A percentile compares a stretch with the other conserved stretches of the same genome.
Evolutionary conservation across 1,140 invertebrate genomes (phyloP).

Genomic region (Pseudomyrmex dendroicus): DNA sequence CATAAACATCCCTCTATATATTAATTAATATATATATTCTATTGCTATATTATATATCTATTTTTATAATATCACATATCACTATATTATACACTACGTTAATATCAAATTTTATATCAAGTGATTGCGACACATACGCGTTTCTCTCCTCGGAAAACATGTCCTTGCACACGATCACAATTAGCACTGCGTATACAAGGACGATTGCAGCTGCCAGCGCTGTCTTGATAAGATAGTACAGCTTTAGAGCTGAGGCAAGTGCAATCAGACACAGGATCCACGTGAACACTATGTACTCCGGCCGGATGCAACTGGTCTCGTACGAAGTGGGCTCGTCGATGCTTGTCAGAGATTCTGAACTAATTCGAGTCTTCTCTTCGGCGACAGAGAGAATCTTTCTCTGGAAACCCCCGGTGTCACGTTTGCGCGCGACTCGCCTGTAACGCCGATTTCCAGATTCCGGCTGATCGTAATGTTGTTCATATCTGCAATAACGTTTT

Average conservation of each 20-base stretch:
- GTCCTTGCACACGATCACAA: constrained; percentile 86
- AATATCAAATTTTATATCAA: no score
- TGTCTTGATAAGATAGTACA: constrained; percentile 96
- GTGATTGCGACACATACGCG: constrained; percentile 53
- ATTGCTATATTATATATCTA: no score
- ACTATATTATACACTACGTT: no score
- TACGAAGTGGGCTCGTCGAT: constrained; percentile 18
- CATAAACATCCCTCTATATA: no score
- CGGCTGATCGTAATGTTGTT: constrained; percentile 65
- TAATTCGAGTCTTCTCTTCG: constrained; percentile 10
- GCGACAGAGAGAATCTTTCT: constrained; percentile 73
- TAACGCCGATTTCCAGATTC: constrained; percentile 70
- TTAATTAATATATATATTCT: neutral
- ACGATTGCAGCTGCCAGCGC: constrained; percentile 92
- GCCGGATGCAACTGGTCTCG: constrained; percentile 86
- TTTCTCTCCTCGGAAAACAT: constrained; percentile 74
- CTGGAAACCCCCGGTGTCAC: constrained; percentile 46
- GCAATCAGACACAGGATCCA: constrained; percentile 97
- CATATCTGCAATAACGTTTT: constrained; percentile 57
- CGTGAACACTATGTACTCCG: constrained; percentile 96
- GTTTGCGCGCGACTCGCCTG: constrained; percentile 57
- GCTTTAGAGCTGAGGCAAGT: constrained; percentile 95
- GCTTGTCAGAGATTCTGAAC: neutral
- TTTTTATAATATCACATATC: no score
- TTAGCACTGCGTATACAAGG: constrained; percentile 89